Evolutionary conservation across 1,140 invertebrate species (phyloP), one percentile per base, ranked within the genome.

Genomic region (Cyclina sinensis): DNA sequence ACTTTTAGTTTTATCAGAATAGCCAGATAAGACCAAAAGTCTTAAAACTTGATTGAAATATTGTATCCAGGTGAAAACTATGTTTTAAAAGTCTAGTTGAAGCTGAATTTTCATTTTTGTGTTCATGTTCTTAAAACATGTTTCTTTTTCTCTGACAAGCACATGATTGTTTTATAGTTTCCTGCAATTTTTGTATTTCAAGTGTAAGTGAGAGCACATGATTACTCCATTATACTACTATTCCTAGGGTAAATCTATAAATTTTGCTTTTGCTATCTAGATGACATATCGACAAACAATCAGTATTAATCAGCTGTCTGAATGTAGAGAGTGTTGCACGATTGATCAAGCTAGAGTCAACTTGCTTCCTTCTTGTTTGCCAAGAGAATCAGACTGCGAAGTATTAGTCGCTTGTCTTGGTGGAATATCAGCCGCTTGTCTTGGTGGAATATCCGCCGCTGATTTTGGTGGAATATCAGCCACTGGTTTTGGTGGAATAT

Each of bases 281-380:
- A 70, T 70, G 65, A 70, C 65, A 70, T 39, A 70, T 70, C 27
- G 65, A 70, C 65, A 70, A 70, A 70, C 65, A 70, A 70, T 70
- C 65, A 21, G 65, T 70, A 70, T 70, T 70, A 70, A 70, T 35
- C 65, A 70, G 65, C 0, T 18, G 32, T 27, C 12, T 70, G 32
- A 70, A 39, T 70, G 32, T 35, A 70, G 32, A 37, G 32, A 37
- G 65, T 70, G 37, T 21, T 18, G 30, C 7, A 37, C 24, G 9
- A 70, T 70, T 70, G 65, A 70, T 70, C 65, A 70, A 70, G 12
- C 32, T 27, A 37, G 7, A 5, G 0, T n/a, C 32, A 37, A 27
- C 27, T 24, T 24, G 65, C 35, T 70, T 70, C 65, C 27, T 39
- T 9, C 32, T 27, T 37, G 27, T 70, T 70, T 27, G 14, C 14